phyloP scores from a whole-genome alignment of 2,888 invertebrate genomes.

The Trichogramma evanescens region DNA sequence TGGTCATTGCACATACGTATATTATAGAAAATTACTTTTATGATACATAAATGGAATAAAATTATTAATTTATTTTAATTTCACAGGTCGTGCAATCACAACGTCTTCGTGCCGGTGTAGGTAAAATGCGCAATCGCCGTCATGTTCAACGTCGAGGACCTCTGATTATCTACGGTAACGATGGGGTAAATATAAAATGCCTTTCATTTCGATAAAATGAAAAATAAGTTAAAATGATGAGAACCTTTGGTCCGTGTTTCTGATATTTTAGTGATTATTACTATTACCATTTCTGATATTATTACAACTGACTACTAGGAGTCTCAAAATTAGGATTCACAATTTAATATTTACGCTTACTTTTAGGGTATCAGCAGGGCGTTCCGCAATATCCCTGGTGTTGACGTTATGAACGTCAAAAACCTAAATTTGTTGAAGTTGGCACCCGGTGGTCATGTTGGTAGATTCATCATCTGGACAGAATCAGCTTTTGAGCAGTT shows the following conservation, averaged over 20 bases:
- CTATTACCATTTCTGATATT: constrained; percentile 5
- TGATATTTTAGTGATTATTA: background rate
- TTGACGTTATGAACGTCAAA: constrained; percentile 86
- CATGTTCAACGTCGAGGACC: constrained; percentile 95
- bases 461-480: constrained; percentile 98
- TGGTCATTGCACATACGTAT: constrained; percentile 13
- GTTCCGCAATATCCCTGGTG: constrained; percentile 97
- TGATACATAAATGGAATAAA: background rate
- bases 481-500: constrained; percentile 91
- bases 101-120: constrained; percentile 95
- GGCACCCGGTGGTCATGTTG: constrained; percentile 96
- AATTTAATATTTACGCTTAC: too few relatives aligned
- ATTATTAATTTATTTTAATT: constrained; percentile 55
- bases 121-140: constrained; percentile 98
- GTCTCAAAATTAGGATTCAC: too few relatives aligned
- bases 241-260: background rate
- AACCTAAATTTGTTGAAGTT: constrained; percentile 88
- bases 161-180: constrained; percentile 88
- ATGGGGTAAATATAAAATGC: constrained; percentile 57
- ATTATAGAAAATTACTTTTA: background rate
- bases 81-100: constrained; percentile 71
- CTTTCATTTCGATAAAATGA: too few relatives aligned
- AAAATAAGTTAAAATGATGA: background rate
- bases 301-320: too few relatives aligned
- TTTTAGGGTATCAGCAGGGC: constrained; percentile 78